These are phyloP conservation scores for Orius laevigatus DNA, from an alignment of 1,140 invertebrate genomes.

Conservation along the genomic window DNA sequence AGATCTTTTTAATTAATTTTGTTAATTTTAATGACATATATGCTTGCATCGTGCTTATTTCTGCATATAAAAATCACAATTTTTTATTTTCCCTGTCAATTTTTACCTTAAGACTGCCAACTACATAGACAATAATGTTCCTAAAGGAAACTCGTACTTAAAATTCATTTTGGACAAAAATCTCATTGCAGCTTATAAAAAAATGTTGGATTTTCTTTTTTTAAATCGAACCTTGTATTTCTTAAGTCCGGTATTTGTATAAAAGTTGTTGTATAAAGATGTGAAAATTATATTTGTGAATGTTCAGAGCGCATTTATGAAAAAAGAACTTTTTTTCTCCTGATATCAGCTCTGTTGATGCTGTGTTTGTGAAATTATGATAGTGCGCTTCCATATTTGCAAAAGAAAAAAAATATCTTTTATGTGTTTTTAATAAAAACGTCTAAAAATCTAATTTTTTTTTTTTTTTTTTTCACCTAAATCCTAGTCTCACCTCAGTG, in stretches of 20 bases:
- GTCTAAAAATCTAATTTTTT: too few relatives aligned
- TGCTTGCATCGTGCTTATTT: not conserved
- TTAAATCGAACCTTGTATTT: not conserved
- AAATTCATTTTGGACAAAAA: not conserved
- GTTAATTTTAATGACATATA: not conserved
- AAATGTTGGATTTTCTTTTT: not conserved
- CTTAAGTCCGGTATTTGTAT: not conserved
- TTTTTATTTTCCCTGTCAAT: not conserved
- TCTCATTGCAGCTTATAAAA: not conserved
- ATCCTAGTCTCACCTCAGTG: too few relatives aligned
- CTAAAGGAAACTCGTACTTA: slow-evolving; percentile 14
- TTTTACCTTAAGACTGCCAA: slow-evolving; percentile 12
- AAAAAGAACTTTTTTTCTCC: not conserved
- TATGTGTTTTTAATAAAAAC: slow-evolving; percentile 17
- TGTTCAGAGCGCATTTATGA: slow-evolving; percentile 3
- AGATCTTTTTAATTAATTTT: not conserved
- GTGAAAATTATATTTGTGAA: slow-evolving; percentile 1
- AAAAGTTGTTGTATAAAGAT: slow-evolving; percentile 1
- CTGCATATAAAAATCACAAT: not conserved
- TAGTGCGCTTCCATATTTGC: slow-evolving; percentile 17
- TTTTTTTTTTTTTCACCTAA: too few relatives aligned
- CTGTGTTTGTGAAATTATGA: slow-evolving; percentile 14
- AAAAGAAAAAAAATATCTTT: slow-evolving; percentile 13
- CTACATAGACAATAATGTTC: slow-evolving; percentile 17
- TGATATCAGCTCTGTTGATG: slow-evolving; percentile 13